Evolutionary conservation across 2,888 invertebrate genomes (phyloP).

Genomic region (Scotopteryx bipunctaria): DNA sequence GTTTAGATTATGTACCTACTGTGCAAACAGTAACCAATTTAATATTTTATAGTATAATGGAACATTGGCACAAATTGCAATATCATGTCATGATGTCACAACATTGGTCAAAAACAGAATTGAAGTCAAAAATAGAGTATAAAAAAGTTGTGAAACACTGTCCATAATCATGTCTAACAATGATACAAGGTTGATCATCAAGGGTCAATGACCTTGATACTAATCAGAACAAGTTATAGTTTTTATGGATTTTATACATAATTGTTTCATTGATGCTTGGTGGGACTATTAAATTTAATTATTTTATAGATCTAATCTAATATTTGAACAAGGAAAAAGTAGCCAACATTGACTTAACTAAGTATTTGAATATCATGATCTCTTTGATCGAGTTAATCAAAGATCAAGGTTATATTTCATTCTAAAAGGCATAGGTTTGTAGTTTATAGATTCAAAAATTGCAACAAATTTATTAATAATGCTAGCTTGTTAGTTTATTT

Average conservation of each 20-base stretch:
- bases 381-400: no score
- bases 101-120: no score
- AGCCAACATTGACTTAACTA: no score
- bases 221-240: conserved; percentile 36
- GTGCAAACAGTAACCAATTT: no score
- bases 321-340: conserved; percentile 15
- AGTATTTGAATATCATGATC: no score
- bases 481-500: conserved; percentile 14
- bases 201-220: conserved; percentile 43
- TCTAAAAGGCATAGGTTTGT: no score
- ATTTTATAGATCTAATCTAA: conserved; percentile 9
- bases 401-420: no score
- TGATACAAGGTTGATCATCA: conserved; percentile 31
- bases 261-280: conserved; percentile 16
- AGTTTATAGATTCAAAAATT: not conserved
- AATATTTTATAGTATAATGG: no score
- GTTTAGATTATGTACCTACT: no score
- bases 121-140: not conserved
- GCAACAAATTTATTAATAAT: no score
- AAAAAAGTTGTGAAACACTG: conserved; percentile 30
- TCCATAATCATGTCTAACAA: conserved; percentile 27
- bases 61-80: no score
- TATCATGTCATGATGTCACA: no score
- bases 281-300: conserved; percentile 10
- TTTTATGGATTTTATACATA: conserved; percentile 21